These are phyloP conservation scores for Crossaster papposus DNA, from an alignment of 53 echinoderm and acorn worm species.

Conservation along the genomic window DNA sequence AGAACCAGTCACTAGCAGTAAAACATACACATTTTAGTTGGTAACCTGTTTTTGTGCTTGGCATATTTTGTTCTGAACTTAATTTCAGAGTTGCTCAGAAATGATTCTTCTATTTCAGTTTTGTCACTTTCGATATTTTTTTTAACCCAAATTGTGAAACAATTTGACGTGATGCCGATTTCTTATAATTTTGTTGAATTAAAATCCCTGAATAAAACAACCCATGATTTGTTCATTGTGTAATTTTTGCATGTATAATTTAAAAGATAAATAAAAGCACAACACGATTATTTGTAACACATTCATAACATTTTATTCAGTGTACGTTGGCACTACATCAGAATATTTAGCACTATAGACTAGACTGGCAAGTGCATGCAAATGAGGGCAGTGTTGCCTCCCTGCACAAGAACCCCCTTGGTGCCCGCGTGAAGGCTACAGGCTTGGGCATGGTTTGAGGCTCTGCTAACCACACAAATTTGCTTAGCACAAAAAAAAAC, in stretches of 20 bases:
- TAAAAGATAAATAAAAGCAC: background rate
- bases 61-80: background rate
- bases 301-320: background rate
- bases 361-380: background rate
- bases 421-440: too few relatives aligned
- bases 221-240: background rate
- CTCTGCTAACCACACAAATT: too few relatives aligned
- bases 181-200: background rate
- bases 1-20: too few relatives aligned
- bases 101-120: background rate
- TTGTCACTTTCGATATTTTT: background rate
- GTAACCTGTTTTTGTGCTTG: too few relatives aligned
- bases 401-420: too few relatives aligned
- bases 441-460: too few relatives aligned
- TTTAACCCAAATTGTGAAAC: slow-evolving; percentile 12
- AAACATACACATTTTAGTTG: too few relatives aligned
- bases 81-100: background rate
- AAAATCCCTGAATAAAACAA: background rate
- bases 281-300: background rate
- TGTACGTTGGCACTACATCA: background rate
- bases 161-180: slow-evolving; percentile 15
- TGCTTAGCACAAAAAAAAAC: too few relatives aligned
- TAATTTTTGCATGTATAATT: background rate
- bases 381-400: too few relatives aligned
- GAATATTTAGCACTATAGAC: background rate